A percentile compares a stretch with the other conserved stretches of the same genome.
phyloP scores from a whole-genome alignment of 2,888 invertebrate species.

The Eurytoma californica region DNA sequence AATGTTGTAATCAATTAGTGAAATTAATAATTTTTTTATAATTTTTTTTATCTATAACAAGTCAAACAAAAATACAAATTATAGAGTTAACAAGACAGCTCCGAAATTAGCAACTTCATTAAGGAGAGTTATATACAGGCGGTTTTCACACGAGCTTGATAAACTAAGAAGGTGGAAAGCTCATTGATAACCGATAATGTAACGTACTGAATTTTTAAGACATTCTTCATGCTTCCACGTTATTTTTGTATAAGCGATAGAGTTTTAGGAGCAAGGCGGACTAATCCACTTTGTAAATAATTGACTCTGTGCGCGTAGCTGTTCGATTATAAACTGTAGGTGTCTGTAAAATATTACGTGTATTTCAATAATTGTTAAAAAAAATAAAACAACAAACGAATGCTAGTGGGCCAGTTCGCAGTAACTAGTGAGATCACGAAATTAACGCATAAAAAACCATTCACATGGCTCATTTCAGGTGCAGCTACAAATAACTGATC shows the following conservation, averaged over 20 bases:
- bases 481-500: conserved; percentile 6
- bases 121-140: conserved; percentile 6
- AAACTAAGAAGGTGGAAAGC: conserved; percentile 2
- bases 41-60: conserved; percentile 42
- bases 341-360: conserved; percentile 58
- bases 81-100: neutral
- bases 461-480: conserved; percentile 29
- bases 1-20: conserved; percentile 20
- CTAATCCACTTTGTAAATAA: conserved; percentile 68
- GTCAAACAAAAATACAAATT: neutral
- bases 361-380: conserved; percentile 54
- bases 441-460: conserved; percentile 6
- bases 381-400: neutral
- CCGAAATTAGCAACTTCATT: conserved; percentile 16
- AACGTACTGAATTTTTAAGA: conserved; percentile 56
- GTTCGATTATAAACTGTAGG: conserved; percentile 60
- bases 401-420: conserved; percentile 42
- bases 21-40: conserved; percentile 37
- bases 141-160: conserved; percentile 24
- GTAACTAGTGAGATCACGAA: conserved; percentile 33
- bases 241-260: conserved; percentile 59
- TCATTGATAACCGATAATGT: conserved; percentile 22
- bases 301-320: conserved; percentile 63
- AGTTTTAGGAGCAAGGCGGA: conserved; percentile 59
- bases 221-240: conserved; percentile 61